Conservation (phyloP, 2,113 vertebrate species). For the Dolichotis patagonum region DNA sequence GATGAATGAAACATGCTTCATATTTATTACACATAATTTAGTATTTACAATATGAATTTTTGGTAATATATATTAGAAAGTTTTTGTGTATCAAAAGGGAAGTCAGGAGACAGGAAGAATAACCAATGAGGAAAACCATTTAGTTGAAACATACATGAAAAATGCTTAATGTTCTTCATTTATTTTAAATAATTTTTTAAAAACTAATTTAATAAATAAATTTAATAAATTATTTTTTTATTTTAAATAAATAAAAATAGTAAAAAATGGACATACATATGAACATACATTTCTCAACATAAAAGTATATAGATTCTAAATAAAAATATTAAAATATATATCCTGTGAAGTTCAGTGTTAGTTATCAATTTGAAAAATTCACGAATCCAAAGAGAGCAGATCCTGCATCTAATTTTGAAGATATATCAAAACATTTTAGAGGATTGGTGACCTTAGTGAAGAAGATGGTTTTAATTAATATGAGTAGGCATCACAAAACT, state of each 20-base stretch:
- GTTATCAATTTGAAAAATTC: neutral
- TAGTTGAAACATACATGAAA: neutral
- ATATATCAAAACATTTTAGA: too few species aligned
- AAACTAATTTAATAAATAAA: too few species aligned
- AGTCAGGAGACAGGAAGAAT: neutral
- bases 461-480: too few species aligned
- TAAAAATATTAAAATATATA: neutral
- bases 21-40: neutral
- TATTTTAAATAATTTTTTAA: neutral
- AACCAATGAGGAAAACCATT: neutral
- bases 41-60: neutral
- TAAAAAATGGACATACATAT: neutral
- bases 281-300: neutral
- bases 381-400: neutral
- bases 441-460: too few species aligned
- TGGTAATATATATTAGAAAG: neutral
- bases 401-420: too few species aligned
- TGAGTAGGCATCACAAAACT: too few species aligned
- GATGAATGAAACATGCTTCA: neutral
- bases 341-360: neutral
- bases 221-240: too few species aligned
- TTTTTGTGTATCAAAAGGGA: neutral
- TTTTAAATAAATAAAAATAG: neutral
- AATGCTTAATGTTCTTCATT: neutral
- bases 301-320: neutral